These are phyloP conservation scores for Ips nitidus DNA, from an alignment of 1,140 invertebrate species.

Conservation along the genomic window DNA sequence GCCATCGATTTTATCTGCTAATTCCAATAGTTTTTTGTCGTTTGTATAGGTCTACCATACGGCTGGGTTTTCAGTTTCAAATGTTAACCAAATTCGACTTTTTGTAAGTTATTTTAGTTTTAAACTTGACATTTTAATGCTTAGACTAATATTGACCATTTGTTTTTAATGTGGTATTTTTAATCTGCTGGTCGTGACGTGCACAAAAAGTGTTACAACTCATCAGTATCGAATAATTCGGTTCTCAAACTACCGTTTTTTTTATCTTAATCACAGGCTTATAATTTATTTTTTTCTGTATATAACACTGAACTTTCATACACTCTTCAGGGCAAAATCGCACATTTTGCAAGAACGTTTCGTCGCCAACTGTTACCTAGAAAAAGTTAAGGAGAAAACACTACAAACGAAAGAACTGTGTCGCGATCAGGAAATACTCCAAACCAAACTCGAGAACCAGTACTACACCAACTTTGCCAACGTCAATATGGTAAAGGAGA, in stretches of 20 bases:
- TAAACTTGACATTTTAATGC: too few relatives aligned
- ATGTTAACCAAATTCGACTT: too few relatives aligned
- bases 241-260: neutral
- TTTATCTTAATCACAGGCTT: neutral
- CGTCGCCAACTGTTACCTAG: slow-evolving; percentile 29
- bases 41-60: too few relatives aligned
- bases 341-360: slow-evolving; percentile 33
- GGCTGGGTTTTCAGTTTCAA: too few relatives aligned
- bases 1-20: too few relatives aligned
- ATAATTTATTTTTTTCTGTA: neutral
- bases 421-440: slow-evolving; percentile 30
- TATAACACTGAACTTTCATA: neutral
- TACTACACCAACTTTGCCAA: slow-evolving; percentile 32
- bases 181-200: too few relatives aligned
- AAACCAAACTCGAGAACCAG: slow-evolving; percentile 36
- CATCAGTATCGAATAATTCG: neutral
- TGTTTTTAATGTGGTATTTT: too few relatives aligned
- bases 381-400: slow-evolving; percentile 20
- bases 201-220: neutral
- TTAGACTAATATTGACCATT: too few relatives aligned
- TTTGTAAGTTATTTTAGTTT: too few relatives aligned
- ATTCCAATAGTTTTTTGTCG: too few relatives aligned
- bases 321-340: slow-evolving; percentile 12
- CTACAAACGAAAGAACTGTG: slow-evolving; percentile 26
- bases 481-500: slow-evolving; percentile 26